These are phyloP conservation scores for Meandrina meandrites DNA, from an alignment of 92 coral and sea anemone genomes.

Conservation along the genomic window DNA sequence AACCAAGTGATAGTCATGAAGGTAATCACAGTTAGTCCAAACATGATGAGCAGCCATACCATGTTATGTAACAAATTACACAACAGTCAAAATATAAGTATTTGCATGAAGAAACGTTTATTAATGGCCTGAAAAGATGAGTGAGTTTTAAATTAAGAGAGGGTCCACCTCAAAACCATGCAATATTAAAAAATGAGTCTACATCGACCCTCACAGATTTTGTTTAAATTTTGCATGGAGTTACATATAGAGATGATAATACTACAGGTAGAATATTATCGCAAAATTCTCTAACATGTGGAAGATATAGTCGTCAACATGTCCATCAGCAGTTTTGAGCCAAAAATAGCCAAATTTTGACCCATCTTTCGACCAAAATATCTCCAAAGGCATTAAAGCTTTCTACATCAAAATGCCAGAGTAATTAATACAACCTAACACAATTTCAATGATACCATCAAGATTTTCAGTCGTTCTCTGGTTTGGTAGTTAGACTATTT, in stretches of 20 bases:
- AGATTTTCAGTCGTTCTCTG: background rate
- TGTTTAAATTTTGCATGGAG: background rate
- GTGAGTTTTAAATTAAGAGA: too few species aligned
- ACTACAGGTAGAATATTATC: constrained; percentile 11
- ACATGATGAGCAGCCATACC: too few species aligned
- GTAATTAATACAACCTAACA: background rate
- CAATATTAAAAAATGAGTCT: constrained; percentile 9
- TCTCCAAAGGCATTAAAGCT: background rate
- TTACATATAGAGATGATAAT: constrained; percentile 11
- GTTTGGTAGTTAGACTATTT: background rate
- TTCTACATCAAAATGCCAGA: background rate
- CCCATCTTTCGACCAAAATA: constrained; percentile 11
- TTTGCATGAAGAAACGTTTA: too few species aligned
- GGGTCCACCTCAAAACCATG: background rate
- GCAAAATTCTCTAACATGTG: constrained; percentile 1
- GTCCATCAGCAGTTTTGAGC: background rate
- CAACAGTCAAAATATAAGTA: too few species aligned
- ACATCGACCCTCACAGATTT: too few species aligned
- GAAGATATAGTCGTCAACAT: background rate
- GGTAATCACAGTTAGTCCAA: too few species aligned
- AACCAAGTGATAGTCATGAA: too few species aligned
- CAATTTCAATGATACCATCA: background rate
- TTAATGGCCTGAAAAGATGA: too few species aligned
- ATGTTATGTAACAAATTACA: too few species aligned
- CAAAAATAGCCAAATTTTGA: background rate